A percentile compares a stretch with the other conserved stretches of the same genome.
These are phyloP conservation scores for Tinea pellionella DNA, from an alignment of 2,888 invertebrate species.

Conservation along the genomic window DNA sequence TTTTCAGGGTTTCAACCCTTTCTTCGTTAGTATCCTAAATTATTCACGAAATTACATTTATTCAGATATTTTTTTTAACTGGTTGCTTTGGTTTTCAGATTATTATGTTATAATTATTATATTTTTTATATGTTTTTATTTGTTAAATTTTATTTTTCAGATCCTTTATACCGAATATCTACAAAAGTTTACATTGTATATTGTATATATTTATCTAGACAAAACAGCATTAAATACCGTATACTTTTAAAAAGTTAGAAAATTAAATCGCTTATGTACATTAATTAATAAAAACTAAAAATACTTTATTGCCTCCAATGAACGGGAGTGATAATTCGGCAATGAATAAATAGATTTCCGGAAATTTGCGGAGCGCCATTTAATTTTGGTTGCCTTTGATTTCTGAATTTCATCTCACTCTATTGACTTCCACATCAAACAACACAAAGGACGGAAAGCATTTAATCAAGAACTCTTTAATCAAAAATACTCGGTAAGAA, in stretches of 20 bases:
- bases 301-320: background rate
- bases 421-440: conserved; percentile 38
- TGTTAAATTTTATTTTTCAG: no score
- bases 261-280: no score
- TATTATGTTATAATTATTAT: background rate
- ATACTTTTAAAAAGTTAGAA: no score
- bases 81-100: no score
- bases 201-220: no score
- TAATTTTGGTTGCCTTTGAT: conserved; percentile 29
- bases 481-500: conserved; percentile 3
- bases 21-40: background rate
- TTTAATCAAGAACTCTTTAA: conserved; percentile 38
- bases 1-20: conserved; percentile 4
- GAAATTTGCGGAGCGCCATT: conserved; percentile 4
- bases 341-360: conserved; percentile 7
- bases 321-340: background rate
- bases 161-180: no score
- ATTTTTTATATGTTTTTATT: no score
- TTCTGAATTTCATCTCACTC: conserved; percentile 42
- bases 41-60: background rate
- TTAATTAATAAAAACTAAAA: background rate
- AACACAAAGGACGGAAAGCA: conserved; percentile 34
- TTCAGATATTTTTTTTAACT: no score
- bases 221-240: no score
- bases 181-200: no score